These are phyloP conservation scores for Leptodactylus fallax DNA, from an alignment of 2,797 vertebrate genomes.

Conservation along the genomic window DNA sequence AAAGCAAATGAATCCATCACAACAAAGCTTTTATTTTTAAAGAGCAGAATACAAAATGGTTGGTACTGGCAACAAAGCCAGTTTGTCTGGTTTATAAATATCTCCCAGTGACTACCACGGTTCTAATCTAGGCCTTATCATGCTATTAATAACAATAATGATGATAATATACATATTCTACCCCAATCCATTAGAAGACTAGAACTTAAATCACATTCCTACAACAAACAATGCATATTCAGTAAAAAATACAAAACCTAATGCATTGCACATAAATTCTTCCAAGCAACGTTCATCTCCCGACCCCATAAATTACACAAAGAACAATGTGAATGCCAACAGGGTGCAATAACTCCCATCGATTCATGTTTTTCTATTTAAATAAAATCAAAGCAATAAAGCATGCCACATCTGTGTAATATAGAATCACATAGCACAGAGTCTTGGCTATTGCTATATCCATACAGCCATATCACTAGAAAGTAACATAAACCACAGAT, in stretches of 20 bases:
- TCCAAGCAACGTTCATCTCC: background rate
- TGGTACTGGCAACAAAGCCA: no score
- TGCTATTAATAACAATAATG: background rate
- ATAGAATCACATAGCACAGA: constrained; percentile 2
- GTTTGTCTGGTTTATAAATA: no score
- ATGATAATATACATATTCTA: background rate
- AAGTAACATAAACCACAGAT: background rate
- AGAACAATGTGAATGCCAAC: constrained; percentile 2
- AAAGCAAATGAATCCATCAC: no score
- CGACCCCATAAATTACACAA: background rate
- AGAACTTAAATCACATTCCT: background rate
- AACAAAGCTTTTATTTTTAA: no score
- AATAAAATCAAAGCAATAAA: constrained; percentile 43
- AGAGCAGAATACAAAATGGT: no score
- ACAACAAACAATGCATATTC: background rate
- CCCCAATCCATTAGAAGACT: background rate
- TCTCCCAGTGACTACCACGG: background rate
- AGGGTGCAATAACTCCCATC: constrained; percentile 23
- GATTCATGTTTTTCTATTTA: constrained; percentile 9
- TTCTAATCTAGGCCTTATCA: background rate
- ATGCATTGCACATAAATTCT: background rate
- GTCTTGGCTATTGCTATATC: background rate
- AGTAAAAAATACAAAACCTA: background rate
- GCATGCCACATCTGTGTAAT: background rate
- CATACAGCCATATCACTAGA: constrained; percentile 1